Percentiles rank a stretch among this genome's conserved stretches.
Conservation (phyloP, 1,140 invertebrate genomes). For the Telenomus remus region DNA sequence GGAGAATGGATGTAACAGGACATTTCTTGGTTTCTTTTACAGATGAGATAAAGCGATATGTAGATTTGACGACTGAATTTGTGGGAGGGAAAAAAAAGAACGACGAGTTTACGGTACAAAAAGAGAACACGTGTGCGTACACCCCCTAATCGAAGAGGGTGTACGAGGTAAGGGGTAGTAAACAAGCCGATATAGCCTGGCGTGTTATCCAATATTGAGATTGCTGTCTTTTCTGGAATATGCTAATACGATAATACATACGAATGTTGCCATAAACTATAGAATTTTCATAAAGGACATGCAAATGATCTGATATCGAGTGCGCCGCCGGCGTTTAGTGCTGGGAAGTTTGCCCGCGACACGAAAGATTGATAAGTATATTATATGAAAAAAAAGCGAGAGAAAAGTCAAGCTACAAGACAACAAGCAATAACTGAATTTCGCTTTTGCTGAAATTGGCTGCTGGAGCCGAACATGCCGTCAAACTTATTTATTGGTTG, state of each 20-base stretch:
- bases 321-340: conserved; percentile 52
- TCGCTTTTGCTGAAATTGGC: conserved; percentile 52
- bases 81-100: conserved; percentile 54
- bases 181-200: conserved; percentile 71
- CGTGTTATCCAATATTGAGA: conserved; percentile 75
- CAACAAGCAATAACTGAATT: conserved; percentile 56
- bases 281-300: conserved; percentile 77
- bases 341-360: conserved; percentile 50
- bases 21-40: conserved; percentile 26
- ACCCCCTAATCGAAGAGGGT: conserved; percentile 55
- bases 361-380: conserved; percentile 57
- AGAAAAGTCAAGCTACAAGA: conserved; percentile 44
- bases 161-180: conserved; percentile 65
- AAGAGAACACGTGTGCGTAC: conserved; percentile 63
- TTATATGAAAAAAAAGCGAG: conserved; percentile 43
- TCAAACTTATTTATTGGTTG: conserved; percentile 48
- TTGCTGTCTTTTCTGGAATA: conserved; percentile 75
- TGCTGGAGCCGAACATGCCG: conserved; percentile 34
- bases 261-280: conserved; percentile 76
- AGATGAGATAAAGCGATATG: conserved; percentile 60
- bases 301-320: conserved; percentile 75
- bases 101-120: conserved; percentile 60
- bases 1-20: conserved; percentile 19
- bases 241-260: conserved; percentile 77
- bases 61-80: conserved; percentile 56